Evolutionary conservation across 1,140 invertebrate genomes (phyloP), one percentile per base, ranked within the genome.

Genomic region (Stenopsyche tienmushanensis): DNA sequence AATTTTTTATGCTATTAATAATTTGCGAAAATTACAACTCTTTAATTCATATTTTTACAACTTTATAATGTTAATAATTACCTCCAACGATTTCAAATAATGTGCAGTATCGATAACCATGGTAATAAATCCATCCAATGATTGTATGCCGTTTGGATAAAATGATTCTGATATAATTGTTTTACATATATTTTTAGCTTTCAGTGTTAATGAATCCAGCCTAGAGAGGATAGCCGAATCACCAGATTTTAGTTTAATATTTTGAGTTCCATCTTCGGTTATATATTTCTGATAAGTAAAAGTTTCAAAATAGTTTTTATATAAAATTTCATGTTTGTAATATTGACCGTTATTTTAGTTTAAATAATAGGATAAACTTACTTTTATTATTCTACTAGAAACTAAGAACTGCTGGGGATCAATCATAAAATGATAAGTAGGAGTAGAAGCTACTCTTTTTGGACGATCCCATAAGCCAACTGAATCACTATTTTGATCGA

Each of bases 61-160:
- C n/a, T 55, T 34, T 13, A 34, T 34, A 34, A 7, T 34, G 13
- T 34, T 34, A 34, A 67, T 26, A 67, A 77, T 77, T 71, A 90
- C 85, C 68, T 91, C 86, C 25, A 89, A 76, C 13, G 82, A 80
- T 42, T 86, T 86, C 53, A 91, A 72, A 72, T 85, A 80, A 5
- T 79, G 78, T 65, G 84, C 85, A 1, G 82, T 85, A 67, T 88
- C 83, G 66, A 90, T 84, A 23, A 87, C 83, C 15, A 82, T 77
- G 2, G 82, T 83, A 0, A 90, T 78, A 34, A 91, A 84, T 34
- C 83, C 79, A 60, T 92, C 87, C 17, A 93, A 71, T 1, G 77
- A 80, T 10, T 80, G 74, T 13, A 89, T 82, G 2, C 87, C 69
- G 0, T 75, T 72, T 0, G 83, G 82, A 73, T 89, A 90, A 1